Evolutionary conservation across 2,888 invertebrate species (phyloP).

Genomic region (Rhamnusium bicolor): DNA sequence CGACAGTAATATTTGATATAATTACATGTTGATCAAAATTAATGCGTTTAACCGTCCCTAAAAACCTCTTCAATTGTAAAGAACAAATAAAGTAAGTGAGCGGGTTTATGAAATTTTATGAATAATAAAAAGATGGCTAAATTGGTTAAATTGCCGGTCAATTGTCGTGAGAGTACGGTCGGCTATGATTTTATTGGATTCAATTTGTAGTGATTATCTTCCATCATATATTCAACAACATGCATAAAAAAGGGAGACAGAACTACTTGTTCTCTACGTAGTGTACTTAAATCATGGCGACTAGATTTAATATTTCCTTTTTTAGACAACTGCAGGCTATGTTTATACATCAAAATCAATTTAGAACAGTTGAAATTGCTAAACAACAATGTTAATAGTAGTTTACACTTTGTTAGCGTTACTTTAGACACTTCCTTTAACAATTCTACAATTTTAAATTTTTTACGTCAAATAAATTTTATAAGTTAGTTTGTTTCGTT

Average conservation of each 20-base stretch:
- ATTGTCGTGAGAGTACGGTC: slow-evolving; percentile 70
- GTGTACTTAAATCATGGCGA: slow-evolving; percentile 54
- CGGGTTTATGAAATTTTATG: slow-evolving; percentile 70
- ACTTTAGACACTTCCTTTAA: slow-evolving; percentile 37
- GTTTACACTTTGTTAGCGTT: slow-evolving; percentile 48
- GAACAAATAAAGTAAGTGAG: slow-evolving; percentile 50
- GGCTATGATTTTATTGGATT: slow-evolving; percentile 67
- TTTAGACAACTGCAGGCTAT: slow-evolving; percentile 55
- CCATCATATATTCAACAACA: slow-evolving; percentile 51
- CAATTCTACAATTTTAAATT: slow-evolving; percentile 20
- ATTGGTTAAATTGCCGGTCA: slow-evolving; percentile 71
- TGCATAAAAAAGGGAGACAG: slow-evolving; percentile 59
- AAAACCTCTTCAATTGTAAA: slow-evolving; percentile 42
- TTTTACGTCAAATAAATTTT: slow-evolving; percentile 25
- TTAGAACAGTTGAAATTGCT: slow-evolving; percentile 53
- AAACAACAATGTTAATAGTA: slow-evolving; percentile 50
- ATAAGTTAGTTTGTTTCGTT: background rate
- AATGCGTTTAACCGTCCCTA: slow-evolving; percentile 31
- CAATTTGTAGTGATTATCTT: slow-evolving; percentile 70
- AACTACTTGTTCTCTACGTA: slow-evolving; percentile 46
- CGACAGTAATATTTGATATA: slow-evolving; percentile 16
- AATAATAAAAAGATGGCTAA: slow-evolving; percentile 70
- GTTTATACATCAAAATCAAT: slow-evolving; percentile 56
- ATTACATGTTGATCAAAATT: slow-evolving; percentile 28
- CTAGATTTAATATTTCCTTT: slow-evolving; percentile 62